These are phyloP conservation scores for Limanda limanda DNA, from an alignment of 2,113 vertebrate species.

Conservation along the genomic window DNA sequence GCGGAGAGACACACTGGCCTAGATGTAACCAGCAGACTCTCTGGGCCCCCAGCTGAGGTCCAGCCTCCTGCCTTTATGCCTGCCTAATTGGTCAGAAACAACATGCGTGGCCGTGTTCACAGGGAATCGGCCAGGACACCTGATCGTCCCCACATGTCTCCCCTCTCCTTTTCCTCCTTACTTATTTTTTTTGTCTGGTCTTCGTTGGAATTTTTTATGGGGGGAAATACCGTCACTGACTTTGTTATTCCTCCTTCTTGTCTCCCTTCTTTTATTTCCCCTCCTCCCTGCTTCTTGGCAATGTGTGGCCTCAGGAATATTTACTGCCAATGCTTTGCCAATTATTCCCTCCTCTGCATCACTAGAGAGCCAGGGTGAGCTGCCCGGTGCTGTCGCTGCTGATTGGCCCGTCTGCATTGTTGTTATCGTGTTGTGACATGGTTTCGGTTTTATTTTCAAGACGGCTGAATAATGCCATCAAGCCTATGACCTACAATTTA, in stretches of 20 bases:
- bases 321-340: conserved; percentile 47
- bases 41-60: conserved; percentile 60
- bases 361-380: conserved; percentile 29
- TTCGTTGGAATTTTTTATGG: not conserved
- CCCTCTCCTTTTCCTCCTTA: not conserved
- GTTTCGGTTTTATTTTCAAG: conserved; percentile 55
- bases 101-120: conserved; percentile 59
- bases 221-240: not conserved
- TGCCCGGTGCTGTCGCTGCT: conserved; percentile 26
- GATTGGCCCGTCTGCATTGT: conserved; percentile 38
- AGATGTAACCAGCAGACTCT: conserved; percentile 63
- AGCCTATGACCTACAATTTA: conserved; percentile 65
- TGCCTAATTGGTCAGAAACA: conserved; percentile 81
- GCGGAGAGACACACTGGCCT: conserved; percentile 58
- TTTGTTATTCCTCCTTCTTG: not conserved
- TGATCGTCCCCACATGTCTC: conserved; percentile 24
- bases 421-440: conserved; percentile 59
- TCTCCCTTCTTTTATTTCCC: not conserved
- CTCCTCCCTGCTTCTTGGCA: conserved; percentile 16
- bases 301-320: conserved; percentile 30
- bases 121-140: conserved; percentile 38
- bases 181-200: not conserved
- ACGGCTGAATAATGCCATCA: conserved; percentile 57
- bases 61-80: conserved; percentile 65
- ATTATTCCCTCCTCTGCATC: conserved; percentile 39